Conservation (phyloP, 92 coral and sea anemone species). For the Parazoanthus swiftii region DNA sequence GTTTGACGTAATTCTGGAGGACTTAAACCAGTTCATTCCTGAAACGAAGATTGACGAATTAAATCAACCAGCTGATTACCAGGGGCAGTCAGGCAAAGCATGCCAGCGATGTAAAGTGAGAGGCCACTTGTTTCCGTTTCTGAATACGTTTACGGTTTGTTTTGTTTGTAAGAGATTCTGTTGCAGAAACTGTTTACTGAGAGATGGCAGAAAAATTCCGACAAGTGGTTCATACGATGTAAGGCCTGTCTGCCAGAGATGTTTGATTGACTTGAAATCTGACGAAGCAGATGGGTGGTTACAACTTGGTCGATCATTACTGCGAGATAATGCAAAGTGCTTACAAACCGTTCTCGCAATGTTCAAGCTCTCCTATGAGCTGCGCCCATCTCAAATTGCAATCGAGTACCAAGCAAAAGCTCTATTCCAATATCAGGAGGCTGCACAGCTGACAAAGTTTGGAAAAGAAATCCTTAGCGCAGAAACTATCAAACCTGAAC, state of each 20-base stretch:
- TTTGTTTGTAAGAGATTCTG: slow-evolving; percentile 31
- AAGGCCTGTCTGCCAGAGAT: slow-evolving; percentile 17
- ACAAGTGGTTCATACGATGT: slow-evolving; percentile 38
- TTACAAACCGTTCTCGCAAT: slow-evolving; percentile 21
- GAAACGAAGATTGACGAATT: background rate
- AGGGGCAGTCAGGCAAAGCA: background rate
- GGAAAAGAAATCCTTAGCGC: slow-evolving; percentile 4
- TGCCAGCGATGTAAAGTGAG: slow-evolving; percentile 13
- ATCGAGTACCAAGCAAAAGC: slow-evolving; percentile 2
- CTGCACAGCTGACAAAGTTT: background rate
- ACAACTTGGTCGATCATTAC: background rate
- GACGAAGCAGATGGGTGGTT: slow-evolving; percentile 19
- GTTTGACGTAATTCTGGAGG: slow-evolving; percentile 6
- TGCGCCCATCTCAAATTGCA: slow-evolving; percentile 15
- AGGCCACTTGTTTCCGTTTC: background rate
- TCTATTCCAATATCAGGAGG: slow-evolving; percentile 24
- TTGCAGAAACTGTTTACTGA: slow-evolving; percentile 9
- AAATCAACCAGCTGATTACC: slow-evolving; percentile 5
- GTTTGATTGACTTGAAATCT: slow-evolving; percentile 1
- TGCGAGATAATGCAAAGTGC: slow-evolving; percentile 4
- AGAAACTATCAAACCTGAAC: background rate
- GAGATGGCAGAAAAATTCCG: slow-evolving; percentile 14
- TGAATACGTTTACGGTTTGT: background rate
- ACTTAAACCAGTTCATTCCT: slow-evolving; percentile 30
- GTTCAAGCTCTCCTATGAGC: slow-evolving; percentile 24